Conservation (phyloP, 2,113 vertebrate genomes). For the Agelaius phoeniceus region DNA sequence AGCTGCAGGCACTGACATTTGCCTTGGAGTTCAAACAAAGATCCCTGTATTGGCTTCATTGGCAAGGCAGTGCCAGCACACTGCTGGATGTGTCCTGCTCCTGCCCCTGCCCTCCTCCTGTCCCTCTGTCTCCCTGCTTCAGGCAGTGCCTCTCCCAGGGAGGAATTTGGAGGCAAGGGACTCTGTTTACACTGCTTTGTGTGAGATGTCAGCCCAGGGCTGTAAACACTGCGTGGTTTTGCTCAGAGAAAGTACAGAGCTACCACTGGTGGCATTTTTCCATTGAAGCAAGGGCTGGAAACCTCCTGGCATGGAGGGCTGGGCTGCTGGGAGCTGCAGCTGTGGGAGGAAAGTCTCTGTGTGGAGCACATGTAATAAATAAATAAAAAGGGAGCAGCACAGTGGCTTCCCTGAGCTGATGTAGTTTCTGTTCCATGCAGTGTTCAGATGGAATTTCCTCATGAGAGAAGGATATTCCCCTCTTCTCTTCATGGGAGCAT, state of each 20-base stretch:
- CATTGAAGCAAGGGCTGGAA: not conserved
- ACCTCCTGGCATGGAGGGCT: not conserved
- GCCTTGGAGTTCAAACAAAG: constrained; percentile 23
- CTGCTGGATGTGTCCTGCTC: not conserved
- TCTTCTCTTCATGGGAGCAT: not conserved
- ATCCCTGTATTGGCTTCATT: not conserved
- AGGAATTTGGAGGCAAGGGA: not conserved
- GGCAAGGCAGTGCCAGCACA: not conserved
- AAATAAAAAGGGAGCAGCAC: not conserved
- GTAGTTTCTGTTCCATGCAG: not conserved
- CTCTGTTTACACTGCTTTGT: constrained; percentile 1
- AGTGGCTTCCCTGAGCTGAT: not conserved
- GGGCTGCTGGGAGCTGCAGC: not conserved
- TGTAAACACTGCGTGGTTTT: not conserved
- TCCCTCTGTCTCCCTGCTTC: not conserved
- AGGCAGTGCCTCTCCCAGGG: not conserved
- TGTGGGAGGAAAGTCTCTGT: not conserved
- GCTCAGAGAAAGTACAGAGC: constrained; percentile 38
- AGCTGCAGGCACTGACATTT: not conserved
- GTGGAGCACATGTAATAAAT: not conserved
- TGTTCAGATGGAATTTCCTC: not conserved
- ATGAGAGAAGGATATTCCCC: not conserved
- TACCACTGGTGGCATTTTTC: not conserved
- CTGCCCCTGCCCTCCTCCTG: not conserved
- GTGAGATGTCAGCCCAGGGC: not conserved